Base-by-base conservation (phyloP, 2,113 vertebrate genomes). In the Pangasianodon hypophthalmus region DNA sequence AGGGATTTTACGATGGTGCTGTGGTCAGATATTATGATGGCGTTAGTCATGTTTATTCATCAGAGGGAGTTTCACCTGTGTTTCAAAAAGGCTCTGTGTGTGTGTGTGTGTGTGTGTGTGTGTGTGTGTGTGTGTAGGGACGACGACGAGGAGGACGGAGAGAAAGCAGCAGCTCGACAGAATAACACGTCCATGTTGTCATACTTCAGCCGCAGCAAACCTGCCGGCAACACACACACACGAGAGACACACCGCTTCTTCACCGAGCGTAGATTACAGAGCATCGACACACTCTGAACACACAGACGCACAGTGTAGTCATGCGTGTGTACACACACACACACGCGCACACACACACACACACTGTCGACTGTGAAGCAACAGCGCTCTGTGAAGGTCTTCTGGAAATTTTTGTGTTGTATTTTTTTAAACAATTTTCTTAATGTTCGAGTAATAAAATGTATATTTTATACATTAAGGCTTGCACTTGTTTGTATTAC, bases 201-300 rank as follows among this genome's bases (percentile, higher is more conserved):
- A 1, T 97, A 94, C 93, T 97, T 97, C 81, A 89, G 93, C 52
- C 83, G 93, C 6, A 71, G 84, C 92, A 92, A 92, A 87, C 86
- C 93, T 80, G 87, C 87, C 4, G 3, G 87, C 54, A 88, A 92
- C n/a, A 83, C 90, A 48, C 6, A 73, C 8, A 79, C 88, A 10
- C 93, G 91, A 50, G 93, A 95, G 79, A 90, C 94, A 1, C 97
- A 98, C 91, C 96, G 97, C 11, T 98, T 96, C 94, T 97, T 98
- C 93, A 93, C 94, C 0, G 97, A 98, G 58, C 93, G 97, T 24
- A 95, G 95, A 88, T 95, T 98, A 91, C 95, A 95, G 92, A 92
- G 95, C 13, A 92, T 97, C 11, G 79, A 92, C 90, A 87, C 92
- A 9, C 94, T 96, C 85, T 96, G 41, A 88, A 79, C 48, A 87